These are phyloP conservation scores for Hydroisotoma schaefferi DNA, from an alignment of 2,888 invertebrate genomes.

Conservation along the genomic window DNA sequence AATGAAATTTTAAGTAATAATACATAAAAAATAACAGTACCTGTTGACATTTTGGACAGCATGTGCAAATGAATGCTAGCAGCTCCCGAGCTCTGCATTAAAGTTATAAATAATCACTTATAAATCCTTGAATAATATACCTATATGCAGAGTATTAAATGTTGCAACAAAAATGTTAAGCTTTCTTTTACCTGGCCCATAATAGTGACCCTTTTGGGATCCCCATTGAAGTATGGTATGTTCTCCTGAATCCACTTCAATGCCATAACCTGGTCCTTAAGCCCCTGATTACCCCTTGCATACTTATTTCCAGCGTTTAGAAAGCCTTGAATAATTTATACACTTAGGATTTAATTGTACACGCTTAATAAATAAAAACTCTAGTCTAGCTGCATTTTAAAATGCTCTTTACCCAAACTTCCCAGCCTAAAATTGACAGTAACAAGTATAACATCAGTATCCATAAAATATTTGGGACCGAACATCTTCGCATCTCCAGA, in stretches of 20 bases:
- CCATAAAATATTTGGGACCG: slow-evolving; percentile 19
- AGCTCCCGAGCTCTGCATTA: slow-evolving; percentile 12
- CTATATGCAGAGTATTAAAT: not conserved
- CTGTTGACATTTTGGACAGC: slow-evolving; percentile 18
- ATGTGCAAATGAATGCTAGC: slow-evolving; percentile 27
- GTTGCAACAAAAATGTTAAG: not conserved
- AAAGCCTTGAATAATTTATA: slow-evolving; percentile 18
- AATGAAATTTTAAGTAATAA: not conserved
- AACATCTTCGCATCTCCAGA: slow-evolving; percentile 10
- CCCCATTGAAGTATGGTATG: slow-evolving; percentile 25
- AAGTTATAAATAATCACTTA: slow-evolving; percentile 1
- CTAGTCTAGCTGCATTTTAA: no score
- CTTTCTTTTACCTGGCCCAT: slow-evolving; percentile 19
- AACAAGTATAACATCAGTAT: slow-evolving; percentile 19
- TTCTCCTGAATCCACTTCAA: slow-evolving; percentile 34
- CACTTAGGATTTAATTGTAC: not conserved
- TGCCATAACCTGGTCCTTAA: slow-evolving; percentile 30
- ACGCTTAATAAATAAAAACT: not conserved
- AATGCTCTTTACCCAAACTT: slow-evolving; percentile 7
- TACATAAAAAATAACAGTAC: slow-evolving; percentile 1
- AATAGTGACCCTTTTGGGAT: slow-evolving; percentile 25
- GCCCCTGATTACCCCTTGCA: slow-evolving; percentile 32
- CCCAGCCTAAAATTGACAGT: slow-evolving; percentile 15
- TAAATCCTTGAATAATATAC: not conserved
- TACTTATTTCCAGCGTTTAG: slow-evolving; percentile 28